Evolutionary conservation across 2,113 vertebrate species (phyloP), one percentile per base, ranked within the genome.

Genomic region (Marmota flaviventris): DNA sequence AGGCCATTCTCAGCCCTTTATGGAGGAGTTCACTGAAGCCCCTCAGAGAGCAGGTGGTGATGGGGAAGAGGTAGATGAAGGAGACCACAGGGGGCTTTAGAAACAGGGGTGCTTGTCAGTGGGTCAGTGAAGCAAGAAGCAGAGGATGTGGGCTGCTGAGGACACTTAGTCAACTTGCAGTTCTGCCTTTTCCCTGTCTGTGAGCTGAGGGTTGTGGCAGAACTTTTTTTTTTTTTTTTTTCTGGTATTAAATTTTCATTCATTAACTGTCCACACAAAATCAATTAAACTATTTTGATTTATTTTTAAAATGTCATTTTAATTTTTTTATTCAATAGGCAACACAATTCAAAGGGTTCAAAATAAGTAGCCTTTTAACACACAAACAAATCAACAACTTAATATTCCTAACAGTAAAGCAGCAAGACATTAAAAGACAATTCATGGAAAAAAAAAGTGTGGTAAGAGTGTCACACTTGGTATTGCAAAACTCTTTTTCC

Each of bases 251-350:
- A 34, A 87, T 42, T 79, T 89, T 81, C 61, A 67, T 65, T 79
- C 4, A 29, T 67, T n/a, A 61, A 18, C 72, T 85, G 48, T 72
- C 89, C 13, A 9, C 14, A 16, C 48, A 56, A 53, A 90, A 75
- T 88, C 75, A 88, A 18, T 83, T 27, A 84, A 94, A 95, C 42
- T 63, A 42, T 92, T 85, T 86, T 81, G 61, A 94, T 73, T 73
- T 94, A 42, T 72, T 76, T 76, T 93, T 85, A 70, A 87, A 75
- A 61, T 12, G 6, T 34, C 37, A n/a, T 4, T 75, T 48, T 48
- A 27, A 4, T 25, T 84, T 65, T 76, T 73, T 76, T 29, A 61
- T 86, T 84, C 20, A 24, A 45, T 58, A 72, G 58, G 5, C 65
- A 63, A 51, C 81, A 67, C 25, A 85, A 45, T 85, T 82, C 83